phyloP scores from a whole-genome alignment of 2,113 vertebrate genomes.

The Cebus imitator region DNA sequence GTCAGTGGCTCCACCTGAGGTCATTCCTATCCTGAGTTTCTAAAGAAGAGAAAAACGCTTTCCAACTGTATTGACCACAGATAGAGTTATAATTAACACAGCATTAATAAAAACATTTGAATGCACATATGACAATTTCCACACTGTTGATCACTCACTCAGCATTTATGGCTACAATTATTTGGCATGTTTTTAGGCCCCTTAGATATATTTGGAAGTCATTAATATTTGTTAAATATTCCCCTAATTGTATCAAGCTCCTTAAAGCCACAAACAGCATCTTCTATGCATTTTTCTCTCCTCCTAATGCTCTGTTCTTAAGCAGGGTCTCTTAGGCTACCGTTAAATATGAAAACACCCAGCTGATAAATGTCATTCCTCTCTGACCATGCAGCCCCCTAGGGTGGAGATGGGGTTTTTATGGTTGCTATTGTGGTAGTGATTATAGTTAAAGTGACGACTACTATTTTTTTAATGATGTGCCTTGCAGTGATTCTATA shows the following conservation, averaged over 20 bases:
- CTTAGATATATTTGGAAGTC: background rate
- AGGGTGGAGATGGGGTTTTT: background rate
- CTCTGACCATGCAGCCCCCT: background rate
- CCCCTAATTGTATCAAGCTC: background rate
- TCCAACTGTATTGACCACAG: background rate
- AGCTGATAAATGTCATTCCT: background rate
- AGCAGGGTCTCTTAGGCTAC: too few species aligned
- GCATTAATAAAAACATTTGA: background rate
- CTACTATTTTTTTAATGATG: background rate
- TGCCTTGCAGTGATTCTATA: background rate
- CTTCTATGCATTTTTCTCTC: background rate
- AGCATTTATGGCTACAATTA: constrained; percentile 5
- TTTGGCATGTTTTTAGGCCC: background rate
- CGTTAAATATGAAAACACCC: background rate
- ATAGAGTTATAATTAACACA: background rate
- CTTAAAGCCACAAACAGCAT: background rate
- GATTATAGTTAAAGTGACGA: background rate
- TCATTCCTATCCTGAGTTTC: background rate
- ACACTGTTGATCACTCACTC: background rate
- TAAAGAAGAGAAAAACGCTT: background rate
- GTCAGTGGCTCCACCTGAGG: background rate
- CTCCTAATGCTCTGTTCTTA: background rate
- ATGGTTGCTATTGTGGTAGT: background rate
- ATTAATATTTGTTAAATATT: constrained; percentile 25
- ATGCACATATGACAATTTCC: background rate